These are phyloP conservation scores for Hololepta plana DNA, from an alignment of 2,888 invertebrate genomes.

Conservation along the genomic window DNA sequence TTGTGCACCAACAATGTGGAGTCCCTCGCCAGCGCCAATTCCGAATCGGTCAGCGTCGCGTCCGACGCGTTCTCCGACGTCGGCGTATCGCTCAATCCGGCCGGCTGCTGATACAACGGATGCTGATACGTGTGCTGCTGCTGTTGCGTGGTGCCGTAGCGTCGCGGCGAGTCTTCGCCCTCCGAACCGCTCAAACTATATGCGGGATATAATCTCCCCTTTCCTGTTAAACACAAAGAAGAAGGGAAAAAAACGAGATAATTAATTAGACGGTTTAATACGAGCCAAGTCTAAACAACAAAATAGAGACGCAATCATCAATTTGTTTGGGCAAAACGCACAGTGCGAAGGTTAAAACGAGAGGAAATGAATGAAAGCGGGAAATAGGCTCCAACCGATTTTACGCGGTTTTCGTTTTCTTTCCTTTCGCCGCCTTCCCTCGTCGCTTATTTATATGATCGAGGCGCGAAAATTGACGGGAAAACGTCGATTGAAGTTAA, in stretches of 20 bases:
- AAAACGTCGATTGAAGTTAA: no score
- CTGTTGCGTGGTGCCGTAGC: constrained; percentile 31
- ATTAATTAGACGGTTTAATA: no score
- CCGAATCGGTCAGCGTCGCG: constrained; percentile 69
- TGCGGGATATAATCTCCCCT: constrained; percentile 67
- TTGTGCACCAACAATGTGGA: constrained; percentile 68
- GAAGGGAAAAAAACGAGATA: constrained; percentile 1
- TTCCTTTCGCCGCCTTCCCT: no score
- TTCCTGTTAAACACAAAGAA: constrained; percentile 34
- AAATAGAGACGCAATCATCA: no score
- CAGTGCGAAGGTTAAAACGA: no score
- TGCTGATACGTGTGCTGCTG: constrained; percentile 33
- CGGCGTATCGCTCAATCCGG: constrained; percentile 56
- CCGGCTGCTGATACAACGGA: constrained; percentile 29
- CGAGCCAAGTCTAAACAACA: no score
- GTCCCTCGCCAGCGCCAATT: constrained; percentile 64
- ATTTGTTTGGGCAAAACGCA: no score
- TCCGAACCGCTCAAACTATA: constrained; percentile 63
- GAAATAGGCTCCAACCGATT: no score
- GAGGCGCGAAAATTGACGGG: no score
- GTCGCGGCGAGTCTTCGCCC: constrained; percentile 44
- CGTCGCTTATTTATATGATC: no score
- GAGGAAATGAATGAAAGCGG: no score
- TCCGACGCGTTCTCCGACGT: constrained; percentile 73
- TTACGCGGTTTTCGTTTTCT: no score